Evolutionary conservation across 2,113 vertebrate genomes (phyloP), one percentile per base, ranked within the genome.

Genomic region (Bagarius yarrelli): DNA sequence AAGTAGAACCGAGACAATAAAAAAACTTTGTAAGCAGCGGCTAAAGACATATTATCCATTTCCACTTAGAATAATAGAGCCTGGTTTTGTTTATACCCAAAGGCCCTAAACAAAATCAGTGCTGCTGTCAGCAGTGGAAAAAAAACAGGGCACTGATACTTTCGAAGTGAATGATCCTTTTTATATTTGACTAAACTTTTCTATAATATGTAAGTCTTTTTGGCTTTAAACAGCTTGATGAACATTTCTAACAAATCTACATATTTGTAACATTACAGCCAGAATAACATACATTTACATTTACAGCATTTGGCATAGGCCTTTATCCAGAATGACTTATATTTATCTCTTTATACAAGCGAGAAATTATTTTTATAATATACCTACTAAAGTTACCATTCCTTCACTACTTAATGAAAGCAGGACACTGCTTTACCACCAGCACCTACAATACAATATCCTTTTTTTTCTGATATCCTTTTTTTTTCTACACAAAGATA

Each of bases 1-100:
- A 50, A 32, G 27, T 27, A 73, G 70, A 73, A 23, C 27, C 55
- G 50, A 73, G 50, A 73, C 50, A 55, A 34, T 55, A 55, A 73
- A 23, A 73, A 25, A 34, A 18, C 47, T 72, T 30, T 11, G 53
- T 53, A 16, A 72, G 50, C 27, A 53, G 70, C 27, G 52, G 25
- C 16, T 16, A 30, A 27, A 72, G 16, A 32, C 19, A 15, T 16
- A 32, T 30, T 71, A 52, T 53, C 47, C 19, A 4, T 72, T 47
- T 15, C 23, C 67, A 50, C 25, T 47, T n/a, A 71, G 44, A 71
- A 52, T 8, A 50, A 71, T 18, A 16, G 44, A 18, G 19, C 9
- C 36, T 32, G 16, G 8, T 32, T 53, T 25, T 53, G 16, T 25
- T 71, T 71, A 71, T 47, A 16, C 27, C 50, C 69, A 44, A 71